Conservation (phyloP, 2,113 vertebrate species). For the Eupsittula cactorum region DNA sequence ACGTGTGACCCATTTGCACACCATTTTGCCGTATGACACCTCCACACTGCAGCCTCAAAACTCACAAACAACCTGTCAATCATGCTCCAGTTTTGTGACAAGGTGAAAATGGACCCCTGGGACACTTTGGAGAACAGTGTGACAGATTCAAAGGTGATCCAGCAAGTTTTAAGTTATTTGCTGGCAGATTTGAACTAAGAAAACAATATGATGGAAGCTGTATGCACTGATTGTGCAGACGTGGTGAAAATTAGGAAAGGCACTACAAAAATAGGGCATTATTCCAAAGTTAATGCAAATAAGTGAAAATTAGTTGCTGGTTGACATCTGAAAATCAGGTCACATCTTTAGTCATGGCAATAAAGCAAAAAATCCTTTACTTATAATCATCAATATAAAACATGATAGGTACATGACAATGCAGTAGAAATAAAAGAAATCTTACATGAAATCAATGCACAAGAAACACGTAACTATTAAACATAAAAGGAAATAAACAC, state of each 20-base stretch:
- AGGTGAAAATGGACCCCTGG: not conserved
- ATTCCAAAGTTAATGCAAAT: not conserved
- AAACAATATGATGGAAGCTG: not conserved
- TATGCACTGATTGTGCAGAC: rapidly evolving
- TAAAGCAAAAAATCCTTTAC: not conserved
- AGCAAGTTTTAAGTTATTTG: not conserved
- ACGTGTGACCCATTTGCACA: not conserved
- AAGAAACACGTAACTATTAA: not conserved
- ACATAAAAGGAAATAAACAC: not conserved
- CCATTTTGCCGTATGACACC: not conserved
- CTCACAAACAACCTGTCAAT: rapidly evolving
- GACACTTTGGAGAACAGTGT: not conserved
- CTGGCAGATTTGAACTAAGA: not conserved
- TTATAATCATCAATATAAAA: not conserved
- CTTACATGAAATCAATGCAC: not conserved
- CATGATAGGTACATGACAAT: rapidly evolving
- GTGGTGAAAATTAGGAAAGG: not conserved
- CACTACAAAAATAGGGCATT: not conserved
- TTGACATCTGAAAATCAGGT: not conserved
- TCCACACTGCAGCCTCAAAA: not conserved
- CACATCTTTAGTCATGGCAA: not conserved
- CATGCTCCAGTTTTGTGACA: not conserved
- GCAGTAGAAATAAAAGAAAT: not conserved
- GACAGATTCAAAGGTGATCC: not conserved
- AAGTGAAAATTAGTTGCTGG: not conserved